phyloP scores from a whole-genome alignment of 2,797 vertebrate species.

The Enteromius fasciolatus region DNA sequence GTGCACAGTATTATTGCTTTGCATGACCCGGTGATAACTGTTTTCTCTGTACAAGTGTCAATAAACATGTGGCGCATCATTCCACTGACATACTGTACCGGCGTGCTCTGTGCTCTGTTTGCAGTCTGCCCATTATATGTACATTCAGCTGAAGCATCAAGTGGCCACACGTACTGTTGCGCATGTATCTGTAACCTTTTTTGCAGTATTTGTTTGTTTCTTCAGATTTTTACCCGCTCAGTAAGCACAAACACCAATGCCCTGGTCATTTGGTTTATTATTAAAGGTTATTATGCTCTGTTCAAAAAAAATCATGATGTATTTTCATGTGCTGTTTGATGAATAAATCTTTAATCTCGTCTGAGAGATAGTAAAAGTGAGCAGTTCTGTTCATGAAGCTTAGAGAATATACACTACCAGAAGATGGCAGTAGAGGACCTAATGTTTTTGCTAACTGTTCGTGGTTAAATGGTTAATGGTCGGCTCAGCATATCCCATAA shows the following conservation, averaged over 20 bases:
- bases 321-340: background rate
- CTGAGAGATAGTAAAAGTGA: background rate
- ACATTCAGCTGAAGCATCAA: constrained; percentile 36
- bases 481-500: background rate
- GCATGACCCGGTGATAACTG: constrained; percentile 86
- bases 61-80: constrained; percentile 88
- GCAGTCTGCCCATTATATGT: constrained; percentile 30
- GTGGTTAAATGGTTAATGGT: background rate
- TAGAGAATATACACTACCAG: constrained; percentile 33
- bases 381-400: background rate
- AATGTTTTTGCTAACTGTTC: background rate
- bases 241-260: background rate
- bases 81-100: constrained; percentile 71
- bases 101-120: constrained; percentile 61
- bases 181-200: constrained; percentile 12
- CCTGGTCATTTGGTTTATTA: background rate
- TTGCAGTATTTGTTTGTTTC: constrained; percentile 29
- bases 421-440: constrained; percentile 50
- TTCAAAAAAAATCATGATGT: background rate
- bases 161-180: background rate
- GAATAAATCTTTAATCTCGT: background rate
- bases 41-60: constrained; percentile 81
- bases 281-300: background rate
- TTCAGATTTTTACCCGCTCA: background rate
- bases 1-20: constrained; percentile 80